These are phyloP conservation scores for Hyppa rectilinea DNA, from an alignment of 2,888 invertebrate genomes.

Conservation along the genomic window DNA sequence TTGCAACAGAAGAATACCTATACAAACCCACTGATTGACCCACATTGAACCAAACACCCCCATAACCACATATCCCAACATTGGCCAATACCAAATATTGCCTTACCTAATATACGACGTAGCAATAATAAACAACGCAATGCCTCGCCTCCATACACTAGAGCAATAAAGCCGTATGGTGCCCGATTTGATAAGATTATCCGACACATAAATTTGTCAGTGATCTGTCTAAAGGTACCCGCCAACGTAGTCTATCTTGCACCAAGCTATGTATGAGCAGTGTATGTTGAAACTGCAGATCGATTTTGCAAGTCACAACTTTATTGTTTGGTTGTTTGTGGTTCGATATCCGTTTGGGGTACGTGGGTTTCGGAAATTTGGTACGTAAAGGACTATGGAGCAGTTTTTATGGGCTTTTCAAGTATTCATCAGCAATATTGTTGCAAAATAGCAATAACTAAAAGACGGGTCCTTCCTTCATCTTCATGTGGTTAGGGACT, in stretches of 20 bases:
- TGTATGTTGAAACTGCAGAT: constrained; percentile 64
- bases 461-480: no score
- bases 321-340: constrained; percentile 52
- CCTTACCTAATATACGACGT: constrained; percentile 41
- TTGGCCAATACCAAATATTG: constrained; percentile 51
- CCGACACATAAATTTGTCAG: constrained; percentile 86
- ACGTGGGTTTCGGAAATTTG: constrained; percentile 30
- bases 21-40: neutral
- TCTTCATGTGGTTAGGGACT: no score
- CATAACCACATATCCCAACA: constrained; percentile 19
- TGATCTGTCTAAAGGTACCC: constrained; percentile 75
- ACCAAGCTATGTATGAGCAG: constrained; percentile 63
- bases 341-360: constrained; percentile 30
- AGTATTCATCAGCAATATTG: neutral
- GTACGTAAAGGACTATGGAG: neutral
- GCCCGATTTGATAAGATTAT: constrained; percentile 82
- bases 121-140: constrained; percentile 48
- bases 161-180: constrained; percentile 82
- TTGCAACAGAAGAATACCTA: neutral
- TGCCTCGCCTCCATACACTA: constrained; percentile 57
- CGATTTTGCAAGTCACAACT: constrained; percentile 55
- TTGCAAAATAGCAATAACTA: neutral
- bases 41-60: neutral
- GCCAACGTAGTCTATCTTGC: constrained; percentile 67
- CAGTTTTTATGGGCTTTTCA: neutral